Conservation (phyloP, 1,140 invertebrate genomes). For the Lasaia peninsularis region DNA sequence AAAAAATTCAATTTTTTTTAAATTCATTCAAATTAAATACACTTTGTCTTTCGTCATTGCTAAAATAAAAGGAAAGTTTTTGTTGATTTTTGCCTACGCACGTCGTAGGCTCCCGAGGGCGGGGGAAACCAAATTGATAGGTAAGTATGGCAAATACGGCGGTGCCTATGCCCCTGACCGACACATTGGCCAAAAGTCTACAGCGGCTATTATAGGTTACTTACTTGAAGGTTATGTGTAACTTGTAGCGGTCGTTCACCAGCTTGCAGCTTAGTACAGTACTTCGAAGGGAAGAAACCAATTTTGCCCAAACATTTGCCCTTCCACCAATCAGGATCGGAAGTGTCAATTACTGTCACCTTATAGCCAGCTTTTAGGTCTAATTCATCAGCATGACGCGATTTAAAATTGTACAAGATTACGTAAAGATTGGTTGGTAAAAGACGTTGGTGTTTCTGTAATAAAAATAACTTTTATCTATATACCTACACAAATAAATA, state of each 20-base stretch:
- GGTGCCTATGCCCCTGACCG: too few species aligned
- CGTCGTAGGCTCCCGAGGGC: too few species aligned
- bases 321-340: conserved; percentile 98
- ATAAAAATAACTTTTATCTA: conserved; percentile 20
- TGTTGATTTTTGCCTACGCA: too few species aligned
- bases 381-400: conserved; percentile 94
- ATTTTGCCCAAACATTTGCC: conserved; percentile 93
- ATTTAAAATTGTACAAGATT: conserved; percentile 96
- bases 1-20: too few species aligned
- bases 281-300: conserved; percentile 97
- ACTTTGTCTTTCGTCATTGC: too few species aligned
- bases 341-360: conserved; percentile 95
- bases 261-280: conserved; percentile 92
- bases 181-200: too few species aligned
- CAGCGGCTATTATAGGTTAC: background rate
- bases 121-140: too few species aligned
- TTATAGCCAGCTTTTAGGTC: conserved; percentile 97
- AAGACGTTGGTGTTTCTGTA: conserved; percentile 89
- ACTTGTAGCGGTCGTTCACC: conserved; percentile 94
- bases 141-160: too few species aligned
- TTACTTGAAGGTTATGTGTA: conserved; percentile 81
- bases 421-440: conserved; percentile 95
- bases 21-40: too few species aligned
- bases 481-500: too few species aligned
- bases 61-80: too few species aligned